Conservation (phyloP, 2,113 vertebrate genomes). For the Semicossyphus pulcher region DNA sequence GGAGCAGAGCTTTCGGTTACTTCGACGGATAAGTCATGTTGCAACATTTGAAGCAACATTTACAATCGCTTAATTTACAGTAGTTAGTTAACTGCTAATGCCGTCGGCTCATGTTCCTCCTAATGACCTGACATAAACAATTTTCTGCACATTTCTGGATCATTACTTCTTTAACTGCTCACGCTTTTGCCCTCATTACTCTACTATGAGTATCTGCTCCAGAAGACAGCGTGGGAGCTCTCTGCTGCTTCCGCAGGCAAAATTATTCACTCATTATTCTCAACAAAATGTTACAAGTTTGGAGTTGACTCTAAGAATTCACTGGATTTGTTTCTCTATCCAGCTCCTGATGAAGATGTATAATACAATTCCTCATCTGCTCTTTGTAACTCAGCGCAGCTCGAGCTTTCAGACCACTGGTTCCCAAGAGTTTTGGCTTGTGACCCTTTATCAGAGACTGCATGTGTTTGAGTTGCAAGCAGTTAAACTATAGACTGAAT, state of each 20-base stretch:
- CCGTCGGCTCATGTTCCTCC: slow-evolving; percentile 1
- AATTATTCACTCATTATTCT: slow-evolving; percentile 24
- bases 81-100: slow-evolving; percentile 28
- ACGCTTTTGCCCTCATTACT: slow-evolving; percentile 9
- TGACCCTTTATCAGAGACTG: no score
- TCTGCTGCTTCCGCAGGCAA: not conserved
- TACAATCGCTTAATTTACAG: not conserved
- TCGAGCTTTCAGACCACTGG: not conserved
- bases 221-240: not conserved
- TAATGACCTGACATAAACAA: not conserved
- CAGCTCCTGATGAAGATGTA: not conserved
- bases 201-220: not conserved
- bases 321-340: not conserved
- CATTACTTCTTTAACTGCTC: no score
- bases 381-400: not conserved
- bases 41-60: not conserved
- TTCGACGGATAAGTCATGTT: not conserved
- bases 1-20: not conserved
- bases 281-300: not conserved
- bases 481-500: no score
- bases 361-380: not conserved
- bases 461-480: no score
- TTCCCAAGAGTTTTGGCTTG: not conserved
- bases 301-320: not conserved
- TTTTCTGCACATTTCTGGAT: slow-evolving; percentile 5